Conservation (phyloP, 2,888 invertebrate species). For the Hirtodrosophila trivittata region DNA sequence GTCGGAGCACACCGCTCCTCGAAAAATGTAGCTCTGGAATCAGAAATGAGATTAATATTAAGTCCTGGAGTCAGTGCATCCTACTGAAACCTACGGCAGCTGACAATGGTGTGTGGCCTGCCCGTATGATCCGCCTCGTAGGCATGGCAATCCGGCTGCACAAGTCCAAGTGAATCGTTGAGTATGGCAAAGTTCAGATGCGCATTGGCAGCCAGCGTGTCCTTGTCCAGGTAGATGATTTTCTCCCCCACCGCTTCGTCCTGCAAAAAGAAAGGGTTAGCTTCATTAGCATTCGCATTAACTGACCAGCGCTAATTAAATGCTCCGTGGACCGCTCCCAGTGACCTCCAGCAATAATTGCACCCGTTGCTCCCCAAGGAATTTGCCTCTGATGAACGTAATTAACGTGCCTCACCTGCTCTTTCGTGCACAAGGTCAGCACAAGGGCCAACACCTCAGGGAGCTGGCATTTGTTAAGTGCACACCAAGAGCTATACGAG, state of each 20-base stretch:
- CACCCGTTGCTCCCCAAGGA: constrained; percentile 58
- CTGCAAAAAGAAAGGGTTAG: constrained; percentile 53
- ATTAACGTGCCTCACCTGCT: constrained; percentile 45
- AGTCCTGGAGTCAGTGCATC: background rate
- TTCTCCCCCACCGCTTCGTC: constrained; percentile 79
- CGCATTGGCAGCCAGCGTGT: constrained; percentile 80
- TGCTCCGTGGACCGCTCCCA: constrained; percentile 48
- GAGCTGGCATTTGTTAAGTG: constrained; percentile 59
- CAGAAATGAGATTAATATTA: background rate
- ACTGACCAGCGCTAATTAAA: constrained; percentile 72
- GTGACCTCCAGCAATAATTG: constrained; percentile 52
- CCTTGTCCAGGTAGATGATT: constrained; percentile 82
- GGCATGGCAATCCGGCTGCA: constrained; percentile 79
- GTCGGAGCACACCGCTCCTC: constrained; percentile 78
- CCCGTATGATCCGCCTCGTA: constrained; percentile 82
- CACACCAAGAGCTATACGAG: constrained; percentile 2
- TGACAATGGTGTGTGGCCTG: constrained; percentile 81
- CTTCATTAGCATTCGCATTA: constrained; percentile 68
- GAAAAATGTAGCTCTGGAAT: constrained; percentile 80
- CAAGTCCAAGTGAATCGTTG: constrained; percentile 76
- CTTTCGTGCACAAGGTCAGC: constrained; percentile 63
- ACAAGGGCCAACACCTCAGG: constrained; percentile 33
- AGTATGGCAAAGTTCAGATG: constrained; percentile 79
- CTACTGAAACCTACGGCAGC: constrained; percentile 81
- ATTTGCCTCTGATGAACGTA: constrained; percentile 25